Evolutionary conservation across 2,797 vertebrate species (phyloP).

Genomic region (Betta splendens): DNA sequence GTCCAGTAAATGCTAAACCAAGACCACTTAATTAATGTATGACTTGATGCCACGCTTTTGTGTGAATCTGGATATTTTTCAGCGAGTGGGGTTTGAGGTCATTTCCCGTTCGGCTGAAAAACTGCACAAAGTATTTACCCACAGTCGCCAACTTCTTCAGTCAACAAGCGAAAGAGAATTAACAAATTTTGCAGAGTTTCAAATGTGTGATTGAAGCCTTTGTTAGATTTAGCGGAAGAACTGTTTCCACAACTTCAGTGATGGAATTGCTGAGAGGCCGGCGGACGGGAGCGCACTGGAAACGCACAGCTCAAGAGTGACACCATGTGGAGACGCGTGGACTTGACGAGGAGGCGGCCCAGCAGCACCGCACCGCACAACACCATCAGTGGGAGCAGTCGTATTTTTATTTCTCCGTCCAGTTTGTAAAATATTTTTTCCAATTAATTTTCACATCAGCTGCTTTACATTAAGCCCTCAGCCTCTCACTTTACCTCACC

Average conservation of each 20-base stretch:
- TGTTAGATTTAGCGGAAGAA: conserved; percentile 67
- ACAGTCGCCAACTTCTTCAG: conserved; percentile 56
- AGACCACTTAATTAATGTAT: conserved; percentile 34
- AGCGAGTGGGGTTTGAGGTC: conserved; percentile 31
- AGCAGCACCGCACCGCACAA: conserved; percentile 26
- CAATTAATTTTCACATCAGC: conserved; percentile 50
- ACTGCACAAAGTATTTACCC: conserved; percentile 49
- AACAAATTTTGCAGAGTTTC: conserved; percentile 37
- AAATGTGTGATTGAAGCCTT: conserved; percentile 71
- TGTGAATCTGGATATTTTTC: conserved; percentile 38
- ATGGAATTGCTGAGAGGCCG: conserved; percentile 69
- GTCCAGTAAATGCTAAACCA: conserved; percentile 44
- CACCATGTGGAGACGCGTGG: conserved; percentile 73
- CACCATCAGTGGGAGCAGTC: conserved; percentile 11
- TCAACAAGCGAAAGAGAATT: conserved; percentile 46
- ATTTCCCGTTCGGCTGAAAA: conserved; percentile 22
- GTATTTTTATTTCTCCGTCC: conserved; percentile 35
- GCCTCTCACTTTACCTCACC: conserved; percentile 45
- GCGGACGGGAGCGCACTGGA: conserved; percentile 27
- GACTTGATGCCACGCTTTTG: conserved; percentile 45
- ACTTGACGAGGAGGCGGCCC: conserved; percentile 27
- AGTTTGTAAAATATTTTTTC: conserved; percentile 11
- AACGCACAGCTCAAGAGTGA: conserved; percentile 79
- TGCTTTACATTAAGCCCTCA: conserved; percentile 49
- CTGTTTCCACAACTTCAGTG: conserved; percentile 70